Base-by-base conservation (phyloP, 2,113 vertebrate genomes). In the Nothoprocta pentlandii region DNA sequence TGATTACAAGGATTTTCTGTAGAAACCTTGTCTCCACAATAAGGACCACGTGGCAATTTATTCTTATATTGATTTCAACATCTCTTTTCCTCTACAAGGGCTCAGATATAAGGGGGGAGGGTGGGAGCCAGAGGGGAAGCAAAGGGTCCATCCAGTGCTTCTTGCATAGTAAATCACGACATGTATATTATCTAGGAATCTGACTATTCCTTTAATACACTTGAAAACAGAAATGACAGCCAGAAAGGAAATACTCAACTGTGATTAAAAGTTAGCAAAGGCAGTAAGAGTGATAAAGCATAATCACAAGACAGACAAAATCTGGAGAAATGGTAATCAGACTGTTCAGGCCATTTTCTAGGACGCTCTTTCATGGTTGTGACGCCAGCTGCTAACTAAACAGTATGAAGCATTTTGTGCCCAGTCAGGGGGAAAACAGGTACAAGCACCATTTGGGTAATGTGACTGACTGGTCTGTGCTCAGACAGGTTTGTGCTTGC, bases 1-100 rank as follows among this genome's bases (percentile, higher is more conserved):
- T 98, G 98, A 98, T 98, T 98, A 97, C 97, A 97, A 98, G 97
- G 97, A 98, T 98, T 98, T 98, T 98, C 97, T 95, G 93, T 92
- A 96, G 97, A 98, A 98, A 97, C 88, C 96, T 96, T 95, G 95
- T 81, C 95, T 98, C 53, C 91, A 97, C 97, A 98, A 97, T 97
- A 97, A 98, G 93, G 90, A 97, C 96, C 94, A 93, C 71, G 94
- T 96, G 96, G 96, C 96, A 97, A 98, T 98, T 97, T 97, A 98
- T 98, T 97, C 95, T 95, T 95, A 68, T 97, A 98, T 98, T 97
- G 98, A 98, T 98, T 97, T 94, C 89, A 97, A 96, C 95, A 84
- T 97, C 89, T 96, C 93, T 95, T 94, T 96, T 91, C 73, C 32
- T 44, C 84, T 90, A 89, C 70, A 77, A 86, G 67, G 62, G 47